These are phyloP conservation scores for Mesochorus sp. DNA, from an alignment of 2,888 invertebrate species.

Conservation along the genomic window DNA sequence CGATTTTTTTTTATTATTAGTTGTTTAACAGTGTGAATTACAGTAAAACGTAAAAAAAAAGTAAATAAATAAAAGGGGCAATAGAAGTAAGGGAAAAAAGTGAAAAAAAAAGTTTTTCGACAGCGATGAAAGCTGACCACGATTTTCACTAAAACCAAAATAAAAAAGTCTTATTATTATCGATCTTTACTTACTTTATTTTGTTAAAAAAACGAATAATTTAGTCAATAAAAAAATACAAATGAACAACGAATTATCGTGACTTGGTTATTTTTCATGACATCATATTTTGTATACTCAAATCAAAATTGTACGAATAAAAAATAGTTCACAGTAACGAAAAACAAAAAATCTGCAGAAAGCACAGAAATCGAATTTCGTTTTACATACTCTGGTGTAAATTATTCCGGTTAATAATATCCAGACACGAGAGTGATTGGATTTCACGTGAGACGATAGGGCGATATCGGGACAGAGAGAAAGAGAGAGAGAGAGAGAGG, in stretches of 20 bases:
- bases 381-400: conserved; percentile 15
- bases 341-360: not conserved
- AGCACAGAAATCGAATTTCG: conserved; percentile 33
- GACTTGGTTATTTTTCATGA: conserved; percentile 63
- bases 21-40: no score
- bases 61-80: no score
- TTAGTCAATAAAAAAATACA: not conserved
- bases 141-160: no score
- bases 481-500: not conserved
- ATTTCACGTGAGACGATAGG: not conserved
- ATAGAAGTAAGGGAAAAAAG: no score
- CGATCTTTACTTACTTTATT: not conserved
- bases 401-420: conserved; percentile 40
- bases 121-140: no score
- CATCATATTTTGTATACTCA: conserved; percentile 1
- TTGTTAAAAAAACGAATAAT: no score
- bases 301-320: not conserved
- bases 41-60: no score
- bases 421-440: conserved; percentile 16
- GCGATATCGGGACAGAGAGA: not conserved
- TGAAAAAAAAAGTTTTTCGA: no score
- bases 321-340: conserved; percentile 1
- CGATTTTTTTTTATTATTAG: no score
- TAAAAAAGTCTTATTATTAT: not conserved
- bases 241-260: conserved; percentile 66